These are phyloP conservation scores for Orchesella flavescens DNA, from an alignment of 2,888 invertebrate genomes.

Conservation along the genomic window DNA sequence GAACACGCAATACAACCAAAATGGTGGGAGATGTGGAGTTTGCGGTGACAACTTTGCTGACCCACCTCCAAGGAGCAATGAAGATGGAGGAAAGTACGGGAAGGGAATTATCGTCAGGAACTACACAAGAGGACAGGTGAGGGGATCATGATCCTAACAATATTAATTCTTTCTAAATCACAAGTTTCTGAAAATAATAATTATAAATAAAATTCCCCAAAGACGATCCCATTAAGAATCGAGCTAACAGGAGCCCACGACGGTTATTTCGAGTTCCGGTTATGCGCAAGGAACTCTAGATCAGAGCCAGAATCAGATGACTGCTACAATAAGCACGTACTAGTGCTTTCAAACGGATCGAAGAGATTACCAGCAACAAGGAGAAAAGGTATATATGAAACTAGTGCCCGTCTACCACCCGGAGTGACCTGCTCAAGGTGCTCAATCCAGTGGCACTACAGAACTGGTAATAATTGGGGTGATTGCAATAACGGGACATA, in stretches of 20 bases:
- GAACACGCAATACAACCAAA: conserved; percentile 62
- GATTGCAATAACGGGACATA: conserved; percentile 42
- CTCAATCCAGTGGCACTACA: conserved; percentile 56
- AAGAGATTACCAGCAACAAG: conserved; percentile 16
- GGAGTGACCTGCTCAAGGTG: conserved; percentile 47
- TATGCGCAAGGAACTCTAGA: conserved; percentile 44
- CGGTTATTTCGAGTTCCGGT: conserved; percentile 57
- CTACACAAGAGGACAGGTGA: conserved; percentile 89
- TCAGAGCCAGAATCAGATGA: conserved; percentile 51
- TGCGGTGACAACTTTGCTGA: conserved; percentile 86
- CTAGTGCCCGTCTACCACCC: conserved; percentile 29
- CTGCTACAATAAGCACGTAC: conserved; percentile 49
- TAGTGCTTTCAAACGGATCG: conserved; percentile 40
- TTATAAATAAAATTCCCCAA: background rate
- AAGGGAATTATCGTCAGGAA: conserved; percentile 88
- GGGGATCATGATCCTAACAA: conserved; percentile 46
- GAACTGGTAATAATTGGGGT: conserved; percentile 52
- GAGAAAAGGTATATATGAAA: conserved; percentile 43
- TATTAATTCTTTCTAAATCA: background rate
- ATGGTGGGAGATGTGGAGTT: conserved; percentile 59
- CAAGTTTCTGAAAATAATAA: background rate
- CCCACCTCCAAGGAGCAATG: conserved; percentile 84
- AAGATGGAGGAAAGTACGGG: conserved; percentile 89
- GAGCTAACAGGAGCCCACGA: conserved; percentile 49
- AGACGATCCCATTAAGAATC: conserved; percentile 35